Base-by-base conservation (phyloP, 37 sponge, comb jelly and placozoan genomes). In the Haliclona indistincta region DNA sequence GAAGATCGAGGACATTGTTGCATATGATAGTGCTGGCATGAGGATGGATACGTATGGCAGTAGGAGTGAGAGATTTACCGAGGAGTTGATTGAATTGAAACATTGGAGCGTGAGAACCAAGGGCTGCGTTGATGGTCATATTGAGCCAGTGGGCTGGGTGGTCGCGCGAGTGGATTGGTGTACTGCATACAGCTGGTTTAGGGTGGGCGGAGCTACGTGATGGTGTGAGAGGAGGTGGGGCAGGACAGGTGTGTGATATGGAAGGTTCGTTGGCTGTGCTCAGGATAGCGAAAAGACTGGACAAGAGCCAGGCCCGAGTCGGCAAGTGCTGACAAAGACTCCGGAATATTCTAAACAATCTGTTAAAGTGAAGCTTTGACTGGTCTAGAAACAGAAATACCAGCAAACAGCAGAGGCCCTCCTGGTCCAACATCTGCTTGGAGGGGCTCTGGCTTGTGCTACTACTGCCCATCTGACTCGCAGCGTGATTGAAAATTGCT, bases 351-450 rank as follows among this genome's bases (percentile, higher is more conserved):
- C 94, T 45, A 52, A 93, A 94, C n/a, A 96, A 68, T 3, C 93
- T 82, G 63, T 87, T 81, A 30, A 82, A 78, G 39, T 93, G 90
- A n/a, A 98, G 64, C 63, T 89, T 89, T 44, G 75, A 73, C 51
- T 91, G 81, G 51, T 96, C 97, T 25, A 92, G 38, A 58, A 97
- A 97, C 64, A 97, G 90, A 11, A 95, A 78, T 13, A 92, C 87
- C 62, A 97, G 80, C 3, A 97, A 73, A 60, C 98, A 97, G 22
- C 85, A 75, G 47, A 97, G 81, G 0, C 90, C 89, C 67, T 97
- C 98, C 23, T 85, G 93, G 56, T 94, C 98, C 0, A 97, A 72
- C 62, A 91, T 88, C 86, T 92, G 92, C 75, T 92, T 93, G 64
- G 74, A 79, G 56, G 42, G 73, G 17, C 39, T 64, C 49, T 89